Base-by-base conservation (phyloP, 2,797 vertebrate genomes). In the Borostomias antarcticus region DNA sequence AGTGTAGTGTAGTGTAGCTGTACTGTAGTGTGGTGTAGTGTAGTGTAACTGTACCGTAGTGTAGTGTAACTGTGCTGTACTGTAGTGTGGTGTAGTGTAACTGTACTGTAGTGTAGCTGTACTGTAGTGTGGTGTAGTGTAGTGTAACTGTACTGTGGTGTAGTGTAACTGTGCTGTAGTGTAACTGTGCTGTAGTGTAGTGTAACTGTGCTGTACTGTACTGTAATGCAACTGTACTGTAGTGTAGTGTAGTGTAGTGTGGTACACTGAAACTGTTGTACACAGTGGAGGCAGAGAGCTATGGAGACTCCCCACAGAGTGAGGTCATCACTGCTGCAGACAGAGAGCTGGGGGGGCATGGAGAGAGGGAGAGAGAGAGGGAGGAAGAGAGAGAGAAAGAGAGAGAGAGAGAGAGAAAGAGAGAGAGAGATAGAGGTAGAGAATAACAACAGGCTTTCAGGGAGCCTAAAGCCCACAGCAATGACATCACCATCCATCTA, bases 101-200 rank as follows among this genome's bases (percentile, higher is more conserved):
- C 40, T 45, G 15, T 17, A 45, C 13, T 45, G 15, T 45, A 45
- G n/a, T 45, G n/a, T 11, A 43, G 5, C 40, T 15, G 15, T 43
- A 43, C 40, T 43, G 13, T 43, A 43, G n/a, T n/a, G n/a, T n/a
- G n/a, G n/a, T n/a, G n/a, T n/a, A n/a, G n/a, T n/a, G n/a, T n/a
- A n/a, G n/a, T n/a, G n/a, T n/a, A n/a, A n/a, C n/a, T n/a, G n/a
- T n/a, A n/a, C n/a, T 43, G n/a, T n/a, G 7, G 40, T 45, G 1
- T n/a, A 17, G 15, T 45, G 40, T 45, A 6, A 15, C 13, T 45
- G 40, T n/a, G n/a, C 15, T n/a, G n/a, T 45, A 35, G 33, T 35
- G n/a, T 45, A 45, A n/a, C n/a, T n/a, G n/a, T n/a, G 75, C 75
- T 80, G 30, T n/a, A 19, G 29, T n/a, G 54, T 4, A 19, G 58